These are phyloP conservation scores for Oreochromis tanganicae DNA, from an alignment of 2,113 vertebrate species.

Conservation along the genomic window DNA sequence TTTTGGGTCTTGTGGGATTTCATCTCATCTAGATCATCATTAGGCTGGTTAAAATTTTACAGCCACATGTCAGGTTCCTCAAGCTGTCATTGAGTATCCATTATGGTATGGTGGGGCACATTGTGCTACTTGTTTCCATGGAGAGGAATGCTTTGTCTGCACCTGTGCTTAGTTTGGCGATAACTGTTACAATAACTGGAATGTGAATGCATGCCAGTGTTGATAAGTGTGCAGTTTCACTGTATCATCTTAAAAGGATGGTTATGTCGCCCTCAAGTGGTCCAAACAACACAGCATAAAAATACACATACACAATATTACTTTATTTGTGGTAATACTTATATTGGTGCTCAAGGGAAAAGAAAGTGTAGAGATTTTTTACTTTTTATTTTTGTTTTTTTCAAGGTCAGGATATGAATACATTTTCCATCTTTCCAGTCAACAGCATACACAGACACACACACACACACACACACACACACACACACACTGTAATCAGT, in stretches of 20 bases:
- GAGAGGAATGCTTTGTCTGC: background rate
- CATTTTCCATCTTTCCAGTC: background rate
- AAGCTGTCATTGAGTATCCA: background rate
- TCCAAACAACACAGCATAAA: background rate
- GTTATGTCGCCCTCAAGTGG: background rate
- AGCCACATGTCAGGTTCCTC: background rate
- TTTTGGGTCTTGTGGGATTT: background rate
- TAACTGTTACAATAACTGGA: background rate
- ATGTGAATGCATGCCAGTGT: background rate
- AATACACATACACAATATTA: background rate
- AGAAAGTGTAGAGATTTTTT: background rate
- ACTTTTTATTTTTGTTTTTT: background rate
- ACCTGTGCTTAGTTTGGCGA: background rate
- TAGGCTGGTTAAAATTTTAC: background rate
- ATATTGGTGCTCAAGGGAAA: background rate
- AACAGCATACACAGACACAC: background rate
- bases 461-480: background rate
- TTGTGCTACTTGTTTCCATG: background rate
- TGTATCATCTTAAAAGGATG: background rate
- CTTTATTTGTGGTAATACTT: background rate
- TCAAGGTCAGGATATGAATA: background rate
- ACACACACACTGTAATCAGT: background rate
- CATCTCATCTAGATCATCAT: background rate
- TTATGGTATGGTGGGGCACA: background rate
- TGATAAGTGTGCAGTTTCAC: background rate